These are phyloP conservation scores for Caiman crocodilus DNA, from an alignment of 2,797 vertebrate species.

Conservation along the genomic window DNA sequence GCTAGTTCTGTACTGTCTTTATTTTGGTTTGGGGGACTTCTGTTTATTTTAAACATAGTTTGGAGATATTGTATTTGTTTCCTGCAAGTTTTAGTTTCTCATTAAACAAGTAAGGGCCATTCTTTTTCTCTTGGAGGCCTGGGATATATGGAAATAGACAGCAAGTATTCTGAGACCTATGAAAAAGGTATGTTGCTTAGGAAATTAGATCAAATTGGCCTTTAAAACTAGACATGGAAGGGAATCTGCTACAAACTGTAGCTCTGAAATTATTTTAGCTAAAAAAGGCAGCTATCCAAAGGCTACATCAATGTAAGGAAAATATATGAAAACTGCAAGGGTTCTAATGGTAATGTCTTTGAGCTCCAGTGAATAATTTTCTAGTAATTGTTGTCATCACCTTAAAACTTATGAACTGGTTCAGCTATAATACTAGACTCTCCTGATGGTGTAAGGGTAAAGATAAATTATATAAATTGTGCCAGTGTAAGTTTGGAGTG, in stretches of 20 bases:
- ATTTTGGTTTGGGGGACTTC: too few species aligned
- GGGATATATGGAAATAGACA: neutral
- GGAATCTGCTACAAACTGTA: neutral
- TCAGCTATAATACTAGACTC: neutral
- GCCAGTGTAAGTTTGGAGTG: neutral
- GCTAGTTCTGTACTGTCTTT: too few species aligned
- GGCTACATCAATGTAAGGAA: neutral
- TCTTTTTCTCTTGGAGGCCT: neutral
- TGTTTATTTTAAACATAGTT: too few species aligned
- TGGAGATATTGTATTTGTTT: too few species aligned
- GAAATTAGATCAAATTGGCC: neutral
- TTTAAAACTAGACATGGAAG: constrained; percentile 1
- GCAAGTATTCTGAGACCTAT: neutral
- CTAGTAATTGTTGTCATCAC: too few species aligned
- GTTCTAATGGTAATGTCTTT: neutral
- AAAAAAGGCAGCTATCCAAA: fast-evolving
- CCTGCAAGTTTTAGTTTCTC: neutral
- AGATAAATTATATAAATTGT: neutral
- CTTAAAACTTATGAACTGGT: neutral
- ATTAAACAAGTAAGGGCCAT: neutral
- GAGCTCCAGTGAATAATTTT: neutral
- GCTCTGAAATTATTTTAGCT: neutral
- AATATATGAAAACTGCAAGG: neutral
- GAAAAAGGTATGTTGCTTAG: neutral
- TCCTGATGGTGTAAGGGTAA: neutral